Evolutionary conservation across 2,888 invertebrate species (phyloP).

Genomic region (Meteorus cinctellus): DNA sequence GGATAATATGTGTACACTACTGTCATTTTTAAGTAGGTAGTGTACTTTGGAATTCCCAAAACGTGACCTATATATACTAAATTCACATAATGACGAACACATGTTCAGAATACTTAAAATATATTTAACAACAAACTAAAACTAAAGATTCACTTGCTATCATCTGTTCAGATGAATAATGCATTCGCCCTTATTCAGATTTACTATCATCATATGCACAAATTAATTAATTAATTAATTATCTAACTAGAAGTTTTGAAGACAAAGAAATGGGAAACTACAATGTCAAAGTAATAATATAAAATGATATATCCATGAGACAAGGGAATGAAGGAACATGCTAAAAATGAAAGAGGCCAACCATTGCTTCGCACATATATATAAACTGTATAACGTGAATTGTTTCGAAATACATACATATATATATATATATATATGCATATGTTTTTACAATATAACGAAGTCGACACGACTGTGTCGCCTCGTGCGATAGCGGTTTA

Average conservation of each 20-base stretch:
- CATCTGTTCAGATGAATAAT: too few relatives aligned
- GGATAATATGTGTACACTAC: neutral
- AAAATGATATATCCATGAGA: neutral
- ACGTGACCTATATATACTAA: neutral
- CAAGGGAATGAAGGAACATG: neutral
- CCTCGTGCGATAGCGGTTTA: conserved; percentile 52
- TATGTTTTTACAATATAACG: neutral
- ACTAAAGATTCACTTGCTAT: too few relatives aligned
- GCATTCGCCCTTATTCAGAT: too few relatives aligned
- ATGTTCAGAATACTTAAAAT: neutral
- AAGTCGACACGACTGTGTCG: conserved; percentile 10
- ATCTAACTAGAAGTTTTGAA: too few relatives aligned
- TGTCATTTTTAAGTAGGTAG: neutral
- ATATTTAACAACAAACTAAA: too few relatives aligned
- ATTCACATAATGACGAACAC: neutral
- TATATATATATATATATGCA: neutral
- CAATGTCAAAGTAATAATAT: neutral
- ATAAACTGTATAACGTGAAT: neutral
- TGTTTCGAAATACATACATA: neutral
- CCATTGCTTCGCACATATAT: neutral
- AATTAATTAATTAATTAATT: too few relatives aligned
- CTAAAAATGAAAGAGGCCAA: neutral
- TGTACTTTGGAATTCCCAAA: neutral
- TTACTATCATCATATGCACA: too few relatives aligned
- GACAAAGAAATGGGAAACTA: neutral